These are phyloP conservation scores for Antheraea assamensis DNA, from an alignment of 2,888 invertebrate species.

Conservation along the genomic window DNA sequence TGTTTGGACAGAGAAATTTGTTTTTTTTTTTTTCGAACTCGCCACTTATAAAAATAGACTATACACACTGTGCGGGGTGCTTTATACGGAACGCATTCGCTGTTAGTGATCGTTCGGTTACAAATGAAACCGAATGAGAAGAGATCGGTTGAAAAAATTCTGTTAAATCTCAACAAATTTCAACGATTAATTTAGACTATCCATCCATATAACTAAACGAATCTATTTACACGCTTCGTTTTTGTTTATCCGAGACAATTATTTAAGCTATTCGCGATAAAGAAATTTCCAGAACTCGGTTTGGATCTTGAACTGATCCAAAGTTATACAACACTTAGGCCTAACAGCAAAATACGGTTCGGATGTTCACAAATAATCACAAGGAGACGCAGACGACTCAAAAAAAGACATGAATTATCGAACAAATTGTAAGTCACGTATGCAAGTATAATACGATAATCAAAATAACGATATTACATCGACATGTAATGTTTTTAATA, in stretches of 20 bases:
- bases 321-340: background rate
- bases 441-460: too few relatives aligned
- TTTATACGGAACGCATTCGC: slow-evolving; percentile 33
- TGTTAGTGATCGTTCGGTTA: background rate
- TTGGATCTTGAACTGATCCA: background rate
- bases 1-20: slow-evolving; percentile 3
- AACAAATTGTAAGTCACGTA: background rate
- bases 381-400: background rate
- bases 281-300: background rate
- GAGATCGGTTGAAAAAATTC: background rate
- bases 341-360: slow-evolving; percentile 5
- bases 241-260: background rate
- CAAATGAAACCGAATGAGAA: background rate
- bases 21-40: slow-evolving; percentile 41
- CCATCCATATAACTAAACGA: background rate
- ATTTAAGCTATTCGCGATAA: background rate
- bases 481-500: background rate
- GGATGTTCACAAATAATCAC: slow-evolving; percentile 7
- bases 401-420: background rate
- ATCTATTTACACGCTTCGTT: background rate
- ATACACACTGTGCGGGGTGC: slow-evolving; percentile 50
- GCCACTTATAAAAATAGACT: slow-evolving; percentile 61
- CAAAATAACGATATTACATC: background rate
- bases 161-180: slow-evolving; percentile 24
- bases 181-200: background rate